Conservation (phyloP, 2,797 vertebrate genomes). For the Pipistrellus kuhlii region DNA sequence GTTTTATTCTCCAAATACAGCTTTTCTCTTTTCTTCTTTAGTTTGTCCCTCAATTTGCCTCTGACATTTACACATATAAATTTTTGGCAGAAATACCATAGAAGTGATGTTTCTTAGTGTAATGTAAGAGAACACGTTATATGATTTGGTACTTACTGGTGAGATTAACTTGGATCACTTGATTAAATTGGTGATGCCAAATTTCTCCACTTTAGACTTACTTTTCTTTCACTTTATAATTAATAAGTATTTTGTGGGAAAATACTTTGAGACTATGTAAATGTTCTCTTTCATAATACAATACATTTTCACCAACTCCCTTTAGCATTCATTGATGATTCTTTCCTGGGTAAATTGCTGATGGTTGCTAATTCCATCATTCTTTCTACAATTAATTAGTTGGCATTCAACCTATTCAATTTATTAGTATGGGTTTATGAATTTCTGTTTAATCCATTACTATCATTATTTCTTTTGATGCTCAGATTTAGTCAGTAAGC, state of each 20-base stretch:
- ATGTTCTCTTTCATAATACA: neutral
- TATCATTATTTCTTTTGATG: neutral
- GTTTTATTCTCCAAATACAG: neutral
- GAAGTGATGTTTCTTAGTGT: neutral
- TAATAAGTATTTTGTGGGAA: conserved; percentile 24
- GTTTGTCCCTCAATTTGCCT: conserved; percentile 2
- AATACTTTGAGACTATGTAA: conserved; percentile 14
- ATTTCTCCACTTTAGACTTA: conserved; percentile 21
- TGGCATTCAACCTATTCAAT: conserved; percentile 9
- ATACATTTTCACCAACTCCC: neutral
- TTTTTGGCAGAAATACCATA: conserved; percentile 20
- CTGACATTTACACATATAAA: neutral
- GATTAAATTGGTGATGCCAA: neutral
- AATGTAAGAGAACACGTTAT: neutral
- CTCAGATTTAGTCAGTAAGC: neutral
- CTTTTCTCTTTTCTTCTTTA: conserved; percentile 2
- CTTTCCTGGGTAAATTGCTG: conserved; percentile 34
- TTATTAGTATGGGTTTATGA: neutral
- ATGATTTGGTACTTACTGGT: conserved; percentile 10
- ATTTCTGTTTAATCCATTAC: conserved; percentile 1
- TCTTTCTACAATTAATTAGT: conserved; percentile 9
- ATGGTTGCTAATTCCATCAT: conserved; percentile 39
- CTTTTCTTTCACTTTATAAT: neutral
- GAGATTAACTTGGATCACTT: conserved; percentile 22
- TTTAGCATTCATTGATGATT: conserved; percentile 9